Conservation (phyloP, 2,113 vertebrate species). For the Cephalophus harveyi region DNA sequence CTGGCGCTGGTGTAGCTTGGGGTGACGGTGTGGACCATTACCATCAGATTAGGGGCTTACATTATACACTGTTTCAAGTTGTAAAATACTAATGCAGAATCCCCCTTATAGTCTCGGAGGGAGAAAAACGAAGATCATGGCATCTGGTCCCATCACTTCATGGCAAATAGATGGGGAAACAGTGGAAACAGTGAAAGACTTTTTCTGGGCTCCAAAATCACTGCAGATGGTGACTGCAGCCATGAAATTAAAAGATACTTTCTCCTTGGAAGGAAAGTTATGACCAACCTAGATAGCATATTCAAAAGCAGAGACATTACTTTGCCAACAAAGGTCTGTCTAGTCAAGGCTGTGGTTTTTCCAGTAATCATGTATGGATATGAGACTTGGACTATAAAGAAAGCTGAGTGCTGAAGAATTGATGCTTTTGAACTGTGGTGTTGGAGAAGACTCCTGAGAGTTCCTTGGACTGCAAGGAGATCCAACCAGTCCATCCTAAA, state of each 20-base stretch:
- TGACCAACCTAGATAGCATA: neutral
- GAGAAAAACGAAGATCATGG: neutral
- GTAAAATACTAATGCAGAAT: slow-evolving; percentile 5
- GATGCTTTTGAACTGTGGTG: neutral
- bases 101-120: neutral
- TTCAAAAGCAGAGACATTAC: neutral
- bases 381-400: neutral
- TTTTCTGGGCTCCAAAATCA: neutral
- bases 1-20: neutral
- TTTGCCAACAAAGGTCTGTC: neutral
- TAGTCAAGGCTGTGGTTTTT: neutral
- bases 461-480: neutral
- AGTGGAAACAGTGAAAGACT: neutral
- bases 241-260: neutral
- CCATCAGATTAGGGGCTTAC: neutral
- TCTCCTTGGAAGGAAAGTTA: neutral
- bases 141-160: neutral
- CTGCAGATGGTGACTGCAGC: neutral
- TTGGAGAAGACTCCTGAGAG: neutral
- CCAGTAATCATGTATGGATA: neutral
- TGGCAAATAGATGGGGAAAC: neutral
- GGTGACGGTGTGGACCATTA: neutral
- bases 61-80: neutral
- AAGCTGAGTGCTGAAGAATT: neutral
- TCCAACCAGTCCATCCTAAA: neutral